phyloP scores from a whole-genome alignment of 1,140 invertebrate genomes.

The Tetraneura akinire region DNA sequence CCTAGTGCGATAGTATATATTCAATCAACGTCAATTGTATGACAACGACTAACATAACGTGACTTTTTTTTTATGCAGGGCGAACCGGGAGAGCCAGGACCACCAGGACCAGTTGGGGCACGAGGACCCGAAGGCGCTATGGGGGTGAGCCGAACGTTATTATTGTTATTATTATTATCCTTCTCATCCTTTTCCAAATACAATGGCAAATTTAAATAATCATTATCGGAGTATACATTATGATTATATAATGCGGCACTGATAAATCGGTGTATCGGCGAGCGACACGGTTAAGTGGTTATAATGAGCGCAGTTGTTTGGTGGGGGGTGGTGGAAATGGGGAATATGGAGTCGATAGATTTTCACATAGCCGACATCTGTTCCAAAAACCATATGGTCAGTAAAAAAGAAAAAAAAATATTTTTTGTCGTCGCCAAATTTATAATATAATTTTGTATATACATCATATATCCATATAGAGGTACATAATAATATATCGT shows the following conservation, averaged over 20 bases:
- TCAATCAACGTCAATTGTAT: constrained; percentile 20
- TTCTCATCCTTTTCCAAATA: neutral
- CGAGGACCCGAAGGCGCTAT: constrained; percentile 79
- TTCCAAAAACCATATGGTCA: constrained; percentile 33
- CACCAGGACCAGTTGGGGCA: constrained; percentile 80
- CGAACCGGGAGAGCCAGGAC: constrained; percentile 86
- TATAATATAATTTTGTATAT: neutral
- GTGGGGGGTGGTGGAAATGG: neutral
- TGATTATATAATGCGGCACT: neutral
- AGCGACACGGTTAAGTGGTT: neutral
- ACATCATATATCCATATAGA: too few relatives aligned
- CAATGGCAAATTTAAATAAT: constrained; percentile 23
- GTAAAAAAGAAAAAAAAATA: constrained; percentile 19
- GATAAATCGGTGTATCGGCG: neutral
- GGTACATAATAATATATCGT: too few relatives aligned
- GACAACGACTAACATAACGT: neutral
- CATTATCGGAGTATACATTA: constrained; percentile 1
- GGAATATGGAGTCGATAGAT: neutral
- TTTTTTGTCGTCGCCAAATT: constrained; percentile 17
- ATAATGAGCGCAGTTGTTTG: neutral
- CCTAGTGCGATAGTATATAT: neutral
- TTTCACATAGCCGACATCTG: constrained; percentile 59
- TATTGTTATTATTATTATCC: constrained; percentile 3
- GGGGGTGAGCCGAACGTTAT: constrained; percentile 76
- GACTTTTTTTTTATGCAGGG: constrained; percentile 64